Evolutionary conservation across 30 jellyfish, hydroid and myxozoan genomes (phyloP).

Genomic region (Cassiopea andromeda): DNA sequence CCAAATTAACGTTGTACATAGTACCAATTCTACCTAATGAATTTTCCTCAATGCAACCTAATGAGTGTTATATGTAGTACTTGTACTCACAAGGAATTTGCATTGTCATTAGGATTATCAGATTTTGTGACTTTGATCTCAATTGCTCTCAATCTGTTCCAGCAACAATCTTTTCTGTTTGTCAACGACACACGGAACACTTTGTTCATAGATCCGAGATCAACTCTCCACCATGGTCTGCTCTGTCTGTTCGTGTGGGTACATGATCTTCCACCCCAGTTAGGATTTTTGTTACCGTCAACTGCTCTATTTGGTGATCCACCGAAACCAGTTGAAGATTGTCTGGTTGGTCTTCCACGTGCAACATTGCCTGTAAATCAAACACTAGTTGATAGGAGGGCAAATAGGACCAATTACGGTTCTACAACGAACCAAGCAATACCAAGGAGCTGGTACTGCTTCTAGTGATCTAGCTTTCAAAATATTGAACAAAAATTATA

Average conservation of each 20-base stretch:
- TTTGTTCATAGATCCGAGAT: slow-evolving; percentile 20
- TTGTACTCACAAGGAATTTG: slow-evolving; percentile 38
- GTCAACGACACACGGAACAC: slow-evolving; percentile 38
- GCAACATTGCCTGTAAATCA: slow-evolving; percentile 40
- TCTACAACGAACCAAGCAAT: too few species aligned
- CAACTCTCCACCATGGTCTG: slow-evolving; percentile 78
- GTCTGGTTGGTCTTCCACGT: slow-evolving; percentile 60
- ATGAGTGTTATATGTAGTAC: not conserved
- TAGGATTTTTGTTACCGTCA: slow-evolving; percentile 47
- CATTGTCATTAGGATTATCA: not conserved
- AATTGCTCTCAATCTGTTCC: slow-evolving; percentile 40
- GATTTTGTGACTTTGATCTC: slow-evolving; percentile 53
- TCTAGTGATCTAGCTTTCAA: too few species aligned
- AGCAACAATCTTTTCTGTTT: slow-evolving; percentile 62
- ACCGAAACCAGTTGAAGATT: slow-evolving; percentile 56
- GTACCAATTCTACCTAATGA: not conserved
- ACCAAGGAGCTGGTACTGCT: too few species aligned
- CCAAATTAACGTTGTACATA: too few species aligned
- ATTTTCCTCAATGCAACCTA: not conserved
- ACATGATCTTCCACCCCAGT: slow-evolving; percentile 60
- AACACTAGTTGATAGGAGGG: not conserved
- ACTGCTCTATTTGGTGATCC: slow-evolving; percentile 58
- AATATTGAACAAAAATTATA: too few species aligned
- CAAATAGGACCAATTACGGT: not conserved
- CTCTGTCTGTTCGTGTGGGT: slow-evolving; percentile 40